Conservation (phyloP, 2,113 vertebrate genomes). For the Tricholaema leucomelas region DNA sequence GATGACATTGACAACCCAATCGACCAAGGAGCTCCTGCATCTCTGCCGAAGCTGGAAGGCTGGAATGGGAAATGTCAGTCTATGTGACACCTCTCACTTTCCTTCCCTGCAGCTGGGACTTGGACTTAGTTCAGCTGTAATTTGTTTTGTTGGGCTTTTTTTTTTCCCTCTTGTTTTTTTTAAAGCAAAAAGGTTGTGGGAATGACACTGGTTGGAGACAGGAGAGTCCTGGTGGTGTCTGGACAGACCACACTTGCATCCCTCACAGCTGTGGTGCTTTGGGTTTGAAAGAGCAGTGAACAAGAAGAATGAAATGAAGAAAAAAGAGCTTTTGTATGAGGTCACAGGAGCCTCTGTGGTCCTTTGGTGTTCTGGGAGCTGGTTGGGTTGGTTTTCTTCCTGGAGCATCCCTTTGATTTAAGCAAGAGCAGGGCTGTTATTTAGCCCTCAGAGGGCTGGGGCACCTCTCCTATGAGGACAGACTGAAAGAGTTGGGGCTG, state of each 20-base stretch:
- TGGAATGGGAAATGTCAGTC: not conserved
- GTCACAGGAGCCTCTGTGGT: not conserved
- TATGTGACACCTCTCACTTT: rapidly evolving
- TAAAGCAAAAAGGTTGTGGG: not conserved
- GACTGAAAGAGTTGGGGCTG: no score
- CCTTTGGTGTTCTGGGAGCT: not conserved
- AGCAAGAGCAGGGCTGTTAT: not conserved
- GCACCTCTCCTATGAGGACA: no score
- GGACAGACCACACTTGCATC: no score
- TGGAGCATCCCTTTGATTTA: not conserved
- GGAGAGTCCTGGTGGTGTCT: not conserved
- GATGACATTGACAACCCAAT: rapidly evolving
- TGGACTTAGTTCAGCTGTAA: not conserved
- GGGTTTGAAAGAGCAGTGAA: not conserved
- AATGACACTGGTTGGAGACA: not conserved
- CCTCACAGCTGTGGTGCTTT: not conserved
- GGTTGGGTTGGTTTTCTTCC: not conserved
- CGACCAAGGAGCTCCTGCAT: rapidly evolving
- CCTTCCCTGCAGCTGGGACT: not conserved
- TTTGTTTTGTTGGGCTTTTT: not conserved
- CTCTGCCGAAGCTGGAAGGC: not conserved
- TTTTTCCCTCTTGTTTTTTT: not conserved
- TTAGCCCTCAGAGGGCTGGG: no score
- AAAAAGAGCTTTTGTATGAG: not conserved
- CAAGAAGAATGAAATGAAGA: rapidly evolving